These are phyloP conservation scores for Acanthosepion pharaonis DNA, from an alignment of 2,888 invertebrate species.

Conservation along the genomic window DNA sequence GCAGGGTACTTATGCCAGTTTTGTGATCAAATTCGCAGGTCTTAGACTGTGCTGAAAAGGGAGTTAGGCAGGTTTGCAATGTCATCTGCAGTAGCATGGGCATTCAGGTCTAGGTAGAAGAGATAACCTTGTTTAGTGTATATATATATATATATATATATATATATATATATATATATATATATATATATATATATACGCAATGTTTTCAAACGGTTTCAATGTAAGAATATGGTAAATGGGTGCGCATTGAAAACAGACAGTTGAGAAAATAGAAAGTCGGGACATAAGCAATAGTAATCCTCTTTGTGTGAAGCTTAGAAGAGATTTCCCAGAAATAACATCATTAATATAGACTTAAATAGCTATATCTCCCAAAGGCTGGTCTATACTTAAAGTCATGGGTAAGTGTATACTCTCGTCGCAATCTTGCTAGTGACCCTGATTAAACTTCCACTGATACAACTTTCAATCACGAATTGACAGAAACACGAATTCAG, in stretches of 20 bases:
- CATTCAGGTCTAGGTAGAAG: too few relatives aligned
- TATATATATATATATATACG: too few relatives aligned
- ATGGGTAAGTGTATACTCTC: neutral
- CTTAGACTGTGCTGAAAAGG: too few relatives aligned
- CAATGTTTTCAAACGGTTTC: neutral
- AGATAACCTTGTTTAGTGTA: too few relatives aligned
- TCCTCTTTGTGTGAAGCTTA: neutral
- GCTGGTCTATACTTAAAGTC: neutral
- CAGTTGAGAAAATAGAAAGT: neutral
- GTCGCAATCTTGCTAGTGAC: neutral
- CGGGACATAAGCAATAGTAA: neutral
- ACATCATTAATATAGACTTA: conserved; percentile 10
- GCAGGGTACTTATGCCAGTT: too few relatives aligned
- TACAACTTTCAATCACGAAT: neutral
- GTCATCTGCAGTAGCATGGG: too few relatives aligned
- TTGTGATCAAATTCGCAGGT: too few relatives aligned
- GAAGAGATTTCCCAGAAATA: neutral
- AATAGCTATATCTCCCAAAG: conserved; percentile 9
- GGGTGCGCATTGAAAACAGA: neutral
- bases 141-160: too few relatives aligned
- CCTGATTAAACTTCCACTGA: conserved; percentile 7
- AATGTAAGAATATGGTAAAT: neutral
- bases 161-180: too few relatives aligned
- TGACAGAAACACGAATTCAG: neutral
- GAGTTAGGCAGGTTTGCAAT: too few relatives aligned